Evolutionary conservation across 2,113 vertebrate species (phyloP), one percentile per base, ranked within the genome.

Genomic region (Paralichthys olivaceus): DNA sequence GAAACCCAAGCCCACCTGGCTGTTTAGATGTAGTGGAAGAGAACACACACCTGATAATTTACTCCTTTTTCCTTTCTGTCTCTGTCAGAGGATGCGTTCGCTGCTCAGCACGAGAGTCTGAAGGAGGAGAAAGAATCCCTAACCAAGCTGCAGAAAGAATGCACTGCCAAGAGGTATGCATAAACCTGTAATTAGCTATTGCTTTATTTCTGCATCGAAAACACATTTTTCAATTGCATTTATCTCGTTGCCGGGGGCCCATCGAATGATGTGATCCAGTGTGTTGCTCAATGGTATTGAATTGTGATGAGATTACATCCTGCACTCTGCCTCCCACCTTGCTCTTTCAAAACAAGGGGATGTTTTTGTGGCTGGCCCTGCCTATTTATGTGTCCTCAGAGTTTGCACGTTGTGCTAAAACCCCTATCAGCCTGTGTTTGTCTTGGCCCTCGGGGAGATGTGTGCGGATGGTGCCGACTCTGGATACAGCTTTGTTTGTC

Each of bases 121-220:
- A 95, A 95, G 69, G 93, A 94, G 51, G 96, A 98, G 82, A 96
- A 93, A 2, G 96, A 96, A 81, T 96, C 95, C 20, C 86, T 99
- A 78, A 90, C 91, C 56, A 96, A 96, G 81, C 73, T 95, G 77
- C 96, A 95, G 79, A 98, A 98, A 84, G 97, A 98, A 89, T 97
- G 97, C 75, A 96, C 96, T 29, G 96, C 96, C n/a, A 98, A 98
- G 94, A 98, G 97, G 97, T 98, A 94, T 93, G 87, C 74, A 23
- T 66, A 25, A 75, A 63, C 57, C 58, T 84, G 45, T 77, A 89
- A 88, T 94, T 85, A 76, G 13, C n/a, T 78, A 29, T 86, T 64
- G 32, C 70, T 83, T 69, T 47, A 75, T 82, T 76, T 77, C 56
- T 83, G 55, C 73, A 37, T 13, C 54, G 54, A 45, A 74, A 12